Conservation (phyloP, 2,113 vertebrate species). For the Grantiella picta region DNA sequence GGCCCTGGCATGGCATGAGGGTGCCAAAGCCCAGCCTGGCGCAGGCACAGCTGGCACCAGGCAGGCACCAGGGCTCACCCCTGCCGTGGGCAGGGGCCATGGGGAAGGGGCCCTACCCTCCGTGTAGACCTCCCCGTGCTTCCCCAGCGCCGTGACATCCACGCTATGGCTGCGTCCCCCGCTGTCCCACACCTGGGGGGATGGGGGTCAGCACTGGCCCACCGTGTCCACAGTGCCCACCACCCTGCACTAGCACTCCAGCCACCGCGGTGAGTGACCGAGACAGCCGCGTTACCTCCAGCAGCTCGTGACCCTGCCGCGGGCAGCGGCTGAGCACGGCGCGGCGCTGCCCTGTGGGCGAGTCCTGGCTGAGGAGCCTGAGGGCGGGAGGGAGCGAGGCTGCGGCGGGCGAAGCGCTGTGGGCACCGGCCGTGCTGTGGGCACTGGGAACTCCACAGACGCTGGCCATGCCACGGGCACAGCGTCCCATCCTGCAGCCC, state of each 20-base stretch:
- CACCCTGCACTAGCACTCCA: fast-evolving
- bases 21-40: neutral
- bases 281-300: conserved; percentile 76
- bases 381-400: neutral
- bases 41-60: neutral
- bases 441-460: fast-evolving
- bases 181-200: conserved; percentile 86
- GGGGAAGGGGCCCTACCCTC: conserved; percentile 74
- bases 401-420: fast-evolving
- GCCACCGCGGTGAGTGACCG: fast-evolving
- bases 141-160: conserved; percentile 86
- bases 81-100: fast-evolving
- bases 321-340: conserved; percentile 66
- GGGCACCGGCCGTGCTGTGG: fast-evolving
- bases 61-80: neutral
- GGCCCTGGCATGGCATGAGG: conserved; percentile 74
- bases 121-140: conserved; percentile 89
- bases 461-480: fast-evolving
- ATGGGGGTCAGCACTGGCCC: fast-evolving
- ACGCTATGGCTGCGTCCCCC: conserved; percentile 82
- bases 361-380: conserved; percentile 88
- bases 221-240: fast-evolving
- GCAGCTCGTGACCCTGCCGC: conserved; percentile 78
- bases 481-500: fast-evolving
- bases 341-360: conserved; percentile 72